Evolutionary conservation across 2,113 vertebrate species (phyloP), one percentile per base, ranked within the genome.

Genomic region (Nycticebus coucang): DNA sequence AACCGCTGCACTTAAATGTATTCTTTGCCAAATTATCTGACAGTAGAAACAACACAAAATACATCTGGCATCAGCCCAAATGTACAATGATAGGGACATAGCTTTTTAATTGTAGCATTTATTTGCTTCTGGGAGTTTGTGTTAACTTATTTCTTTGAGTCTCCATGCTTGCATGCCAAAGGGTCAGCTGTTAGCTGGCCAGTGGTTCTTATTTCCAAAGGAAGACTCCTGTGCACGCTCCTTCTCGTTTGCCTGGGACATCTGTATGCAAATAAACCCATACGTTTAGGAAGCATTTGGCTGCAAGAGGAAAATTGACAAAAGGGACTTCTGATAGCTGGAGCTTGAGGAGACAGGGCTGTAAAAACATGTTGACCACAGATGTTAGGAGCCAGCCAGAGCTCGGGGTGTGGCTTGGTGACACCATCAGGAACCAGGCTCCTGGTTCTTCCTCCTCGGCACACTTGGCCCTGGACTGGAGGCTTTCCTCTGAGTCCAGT

Each of bases 351-450:
- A 35, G 4, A 9, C 0, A 55, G 72, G 15, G 30, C 10, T 53
- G 4, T 28, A 62, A 41, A 82, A 28, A 72, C 19, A 14, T 41
- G 26, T 37, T 22, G 11, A 14, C 17, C n/a, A 37, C 26, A 30
- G 28, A 28, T 1, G 26, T 14, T 57, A 7, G 33, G 17, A n/a
- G 3, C 7, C 6, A 28, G 15, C 30, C 37, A 11, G 30, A 57
- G n/a, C 35, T n/a, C 1, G 10, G 2, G 12, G n/a, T 12, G 2
- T 3, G 24, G 60, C 15, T 22, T 7, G 1, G 6, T 3, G 45
- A 71, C 12, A 1, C 18, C 12, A 4, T 2, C 0, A 57, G 41
- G 62, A 33, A 6, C n/a, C 74, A 33, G 50, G 45, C 5, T n/a
- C n/a, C n/a, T n/a, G n/a, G n/a, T n/a, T n/a, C n/a, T 7, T 35